These are phyloP conservation scores for Scaptodrosophila lebanonensis DNA, from an alignment of 1,140 invertebrate species.

Conservation along the genomic window DNA sequence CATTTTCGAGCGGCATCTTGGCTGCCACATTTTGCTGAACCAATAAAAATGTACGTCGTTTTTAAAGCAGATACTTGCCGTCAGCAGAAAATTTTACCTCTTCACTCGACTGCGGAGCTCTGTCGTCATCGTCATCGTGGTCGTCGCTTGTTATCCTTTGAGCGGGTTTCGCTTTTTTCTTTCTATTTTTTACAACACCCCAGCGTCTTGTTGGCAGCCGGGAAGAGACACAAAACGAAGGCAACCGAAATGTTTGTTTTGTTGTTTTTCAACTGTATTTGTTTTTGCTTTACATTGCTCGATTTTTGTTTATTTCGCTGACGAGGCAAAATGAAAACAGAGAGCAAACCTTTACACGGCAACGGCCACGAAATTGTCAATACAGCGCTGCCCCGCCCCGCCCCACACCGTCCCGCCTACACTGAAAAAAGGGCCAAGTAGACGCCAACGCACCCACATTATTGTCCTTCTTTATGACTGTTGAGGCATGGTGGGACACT, in stretches of 20 bases:
- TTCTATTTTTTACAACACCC: conserved; percentile 73
- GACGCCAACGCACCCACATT: conserved; percentile 54
- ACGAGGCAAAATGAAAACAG: conserved; percentile 53
- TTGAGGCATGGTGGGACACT: conserved; percentile 1
- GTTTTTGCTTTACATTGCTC: conserved; percentile 55
- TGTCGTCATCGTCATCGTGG: neutral
- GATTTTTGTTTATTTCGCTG: conserved; percentile 76
- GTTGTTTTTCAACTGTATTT: conserved; percentile 67
- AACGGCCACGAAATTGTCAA: conserved; percentile 68
- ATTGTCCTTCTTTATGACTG: conserved; percentile 55
- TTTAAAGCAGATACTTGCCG: conserved; percentile 62
- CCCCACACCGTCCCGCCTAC: too few species aligned
- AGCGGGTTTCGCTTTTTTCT: conserved; percentile 25
- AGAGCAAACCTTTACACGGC: conserved; percentile 8
- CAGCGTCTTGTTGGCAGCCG: conserved; percentile 59
- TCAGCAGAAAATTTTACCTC: conserved; percentile 74
- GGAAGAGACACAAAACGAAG: conserved; percentile 29
- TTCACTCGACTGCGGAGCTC: conserved; percentile 33
- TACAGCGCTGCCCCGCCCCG: conserved; percentile 31
- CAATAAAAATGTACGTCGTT: conserved; percentile 68
- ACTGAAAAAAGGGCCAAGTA: conserved; percentile 47
- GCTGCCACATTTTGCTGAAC: conserved; percentile 30
- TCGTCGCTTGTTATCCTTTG: conserved; percentile 36
- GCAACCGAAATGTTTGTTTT: conserved; percentile 69
- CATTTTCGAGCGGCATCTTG: neutral